These are phyloP conservation scores for Chloroceryle inda DNA, from an alignment of 2,797 vertebrate genomes.

Conservation along the genomic window DNA sequence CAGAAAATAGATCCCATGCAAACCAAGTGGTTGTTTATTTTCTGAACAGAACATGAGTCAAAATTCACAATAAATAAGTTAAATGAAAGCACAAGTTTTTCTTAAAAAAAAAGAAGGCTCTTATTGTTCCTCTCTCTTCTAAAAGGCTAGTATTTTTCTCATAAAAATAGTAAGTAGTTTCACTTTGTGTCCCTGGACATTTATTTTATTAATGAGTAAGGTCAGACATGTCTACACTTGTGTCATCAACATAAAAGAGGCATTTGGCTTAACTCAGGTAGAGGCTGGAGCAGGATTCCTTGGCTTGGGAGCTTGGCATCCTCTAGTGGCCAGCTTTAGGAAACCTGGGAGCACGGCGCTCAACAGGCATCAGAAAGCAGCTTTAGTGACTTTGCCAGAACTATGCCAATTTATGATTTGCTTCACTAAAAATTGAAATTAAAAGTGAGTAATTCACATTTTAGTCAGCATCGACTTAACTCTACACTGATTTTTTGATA, in stretches of 20 bases:
- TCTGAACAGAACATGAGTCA: neutral
- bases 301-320: conserved; percentile 41
- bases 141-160: neutral
- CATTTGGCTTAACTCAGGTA: neutral
- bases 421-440: neutral
- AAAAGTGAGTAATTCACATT: neutral
- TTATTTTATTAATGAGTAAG: neutral
- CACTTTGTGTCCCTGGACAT: neutral
- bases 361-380: neutral
- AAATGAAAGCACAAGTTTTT: neutral
- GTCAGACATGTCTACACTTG: neutral
- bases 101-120: neutral
- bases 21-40: neutral
- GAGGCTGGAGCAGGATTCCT: neutral
- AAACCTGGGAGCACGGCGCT: neutral
- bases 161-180: neutral
- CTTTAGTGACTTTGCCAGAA: neutral
- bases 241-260: neutral
- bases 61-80: neutral
- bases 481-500: neutral
- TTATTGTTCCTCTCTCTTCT: neutral
- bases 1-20: neutral
- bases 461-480: neutral
- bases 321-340: conserved; percentile 35
- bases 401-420: neutral